Evolutionary conservation across 35 echinoderm and acorn worm genomes (phyloP), one percentile per base, ranked within the genome.

Genomic region (Amphiura filiformis): DNA sequence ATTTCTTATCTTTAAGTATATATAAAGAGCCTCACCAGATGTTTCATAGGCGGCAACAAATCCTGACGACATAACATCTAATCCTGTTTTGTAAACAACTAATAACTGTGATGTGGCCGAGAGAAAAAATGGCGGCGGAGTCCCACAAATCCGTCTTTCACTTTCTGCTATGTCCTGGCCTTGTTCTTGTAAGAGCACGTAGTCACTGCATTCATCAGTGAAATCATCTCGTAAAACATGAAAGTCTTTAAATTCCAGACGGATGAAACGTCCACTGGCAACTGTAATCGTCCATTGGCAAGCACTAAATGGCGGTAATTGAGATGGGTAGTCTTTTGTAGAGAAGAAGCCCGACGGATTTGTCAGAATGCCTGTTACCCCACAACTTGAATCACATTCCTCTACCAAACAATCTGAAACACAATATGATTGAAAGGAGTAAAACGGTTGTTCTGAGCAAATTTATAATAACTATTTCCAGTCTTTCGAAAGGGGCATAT

Each of bases 301-400:
- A 36, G 39, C 78, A 65, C 88, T 91, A 77, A 95, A 95, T 9
- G 93, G 86, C 39, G 85, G 89, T 35, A 95, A 52, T 20, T 34
- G 34, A 47, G 86, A 84, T 5, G 93, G 93, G 65, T 85, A 95
- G 37, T 76, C 22, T 14, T 80, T 87, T 57, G 93, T 88, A 11
- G 75, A 65, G 35, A 95, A 56, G 18, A 13, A n/a, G 7, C 92
- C 92, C 13, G 38, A 9, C 26, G 81, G 12, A 22, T 40, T 36
- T 0, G 75, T 81, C 33, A 94, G 81, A 36, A 85, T 79, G 26
- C 36, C 40, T 37, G 82, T 77, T 0, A 5, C 77, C 26, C 89
- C 81, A 17, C 93, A 95, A 9, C 44, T 84, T 13, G 57, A 30
- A 39, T 78, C 75, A 38, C 93, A 95, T 28, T 88, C 81, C 38